Percentiles rank a stretch among this genome's conserved stretches.
phyloP scores from a whole-genome alignment of 2,797 vertebrate genomes.

The Coregonus sp. region DNA sequence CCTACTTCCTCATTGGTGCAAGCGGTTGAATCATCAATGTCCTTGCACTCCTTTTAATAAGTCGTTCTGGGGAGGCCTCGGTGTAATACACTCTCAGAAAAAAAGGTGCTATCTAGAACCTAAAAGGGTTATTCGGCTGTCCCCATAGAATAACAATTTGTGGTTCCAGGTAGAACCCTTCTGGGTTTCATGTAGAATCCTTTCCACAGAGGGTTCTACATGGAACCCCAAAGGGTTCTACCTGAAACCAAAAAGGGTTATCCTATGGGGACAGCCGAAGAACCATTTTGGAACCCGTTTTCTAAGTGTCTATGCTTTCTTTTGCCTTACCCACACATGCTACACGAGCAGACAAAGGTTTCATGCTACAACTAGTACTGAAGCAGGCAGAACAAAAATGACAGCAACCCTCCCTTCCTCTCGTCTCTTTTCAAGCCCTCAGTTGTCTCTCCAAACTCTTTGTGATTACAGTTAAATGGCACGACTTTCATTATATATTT shows the following conservation, averaged over 20 bases:
- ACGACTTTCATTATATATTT: conserved; percentile 41
- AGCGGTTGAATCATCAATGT: neutral
- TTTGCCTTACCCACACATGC: conserved; percentile 57
- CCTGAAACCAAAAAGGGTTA: too few species aligned
- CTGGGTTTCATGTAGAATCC: too few species aligned
- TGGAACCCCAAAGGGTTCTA: too few species aligned
- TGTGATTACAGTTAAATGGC: conserved; percentile 55
- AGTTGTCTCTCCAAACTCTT: conserved; percentile 28
- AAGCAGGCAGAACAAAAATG: conserved; percentile 61
- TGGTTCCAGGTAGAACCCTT: too few species aligned
- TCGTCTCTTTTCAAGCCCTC: conserved; percentile 25
- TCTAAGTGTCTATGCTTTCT: conserved; percentile 16
- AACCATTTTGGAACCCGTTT: too few species aligned
- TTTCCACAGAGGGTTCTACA: too few species aligned
- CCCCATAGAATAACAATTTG: too few species aligned
- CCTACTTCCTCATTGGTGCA: conserved; percentile 17
- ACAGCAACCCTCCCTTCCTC: conserved; percentile 33
- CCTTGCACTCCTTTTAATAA: conserved; percentile 1
- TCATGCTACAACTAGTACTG: conserved; percentile 71
- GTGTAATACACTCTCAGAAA: neutral
- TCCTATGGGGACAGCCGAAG: too few species aligned
- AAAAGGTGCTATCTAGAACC: too few species aligned
- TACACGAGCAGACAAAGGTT: conserved; percentile 54
- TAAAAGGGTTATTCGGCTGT: too few species aligned
- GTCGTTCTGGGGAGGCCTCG: conserved; percentile 21